Percentiles rank a stretch among this genome's conserved stretches.
Evolutionary conservation across 53 echinoderm and acorn worm genomes (phyloP).

Genomic region (Holothuria scabra): DNA sequence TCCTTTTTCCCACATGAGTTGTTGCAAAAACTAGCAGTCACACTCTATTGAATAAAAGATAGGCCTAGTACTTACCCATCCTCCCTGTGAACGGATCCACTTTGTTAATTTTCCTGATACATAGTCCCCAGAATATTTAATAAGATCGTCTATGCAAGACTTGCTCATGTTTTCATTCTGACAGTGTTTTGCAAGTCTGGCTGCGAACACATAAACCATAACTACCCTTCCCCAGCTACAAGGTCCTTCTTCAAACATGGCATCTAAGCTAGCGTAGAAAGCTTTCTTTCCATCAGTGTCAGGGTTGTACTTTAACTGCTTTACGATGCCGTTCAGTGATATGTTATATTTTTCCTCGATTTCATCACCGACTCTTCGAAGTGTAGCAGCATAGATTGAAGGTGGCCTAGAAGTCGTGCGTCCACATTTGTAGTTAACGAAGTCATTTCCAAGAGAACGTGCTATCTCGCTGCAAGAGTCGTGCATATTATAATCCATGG

Average conservation of each 20-base stretch:
- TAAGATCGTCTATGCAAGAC: slow-evolving; percentile 75
- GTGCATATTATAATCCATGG: background rate
- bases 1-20: too few relatives aligned
- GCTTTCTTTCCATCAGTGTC: slow-evolving; percentile 87
- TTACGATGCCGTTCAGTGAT: slow-evolving; percentile 87
- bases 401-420: slow-evolving; percentile 37
- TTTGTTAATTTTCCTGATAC: slow-evolving; percentile 73
- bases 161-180: slow-evolving; percentile 68
- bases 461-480: slow-evolving; percentile 49
- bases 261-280: slow-evolving; percentile 85
- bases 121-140: slow-evolving; percentile 82
- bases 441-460: slow-evolving; percentile 75
- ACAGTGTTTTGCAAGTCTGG: slow-evolving; percentile 93
- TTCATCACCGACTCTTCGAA: slow-evolving; percentile 94
- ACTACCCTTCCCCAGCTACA: slow-evolving; percentile 97
- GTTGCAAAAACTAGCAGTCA: too few relatives aligned
- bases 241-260: slow-evolving; percentile 99
- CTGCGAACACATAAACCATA: slow-evolving; percentile 97
- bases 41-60: too few relatives aligned
- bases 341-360: slow-evolving; percentile 94
- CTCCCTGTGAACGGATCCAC: slow-evolving; percentile 95
- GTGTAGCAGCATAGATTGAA: slow-evolving; percentile 79
- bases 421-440: slow-evolving; percentile 80
- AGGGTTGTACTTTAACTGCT: slow-evolving; percentile 87
- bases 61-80: slow-evolving; percentile 88